Evolutionary conservation across 2,113 vertebrate genomes (phyloP), one percentile per base, ranked within the genome.

Genomic region (Alouatta palliata): DNA sequence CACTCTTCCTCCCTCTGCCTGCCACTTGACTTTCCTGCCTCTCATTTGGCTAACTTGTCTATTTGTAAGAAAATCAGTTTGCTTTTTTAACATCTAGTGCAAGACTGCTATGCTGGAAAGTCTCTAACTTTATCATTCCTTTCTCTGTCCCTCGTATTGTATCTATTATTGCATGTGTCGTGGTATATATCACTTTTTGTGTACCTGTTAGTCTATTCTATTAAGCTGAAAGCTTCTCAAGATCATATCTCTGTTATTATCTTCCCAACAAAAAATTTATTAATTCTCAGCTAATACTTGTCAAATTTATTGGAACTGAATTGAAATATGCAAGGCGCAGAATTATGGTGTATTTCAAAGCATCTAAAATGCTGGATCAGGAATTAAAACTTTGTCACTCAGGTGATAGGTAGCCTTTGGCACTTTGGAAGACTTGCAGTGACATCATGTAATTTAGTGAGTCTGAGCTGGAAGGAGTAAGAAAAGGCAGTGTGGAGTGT

Each of bases 291-390:
- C 7, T 71, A 61, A 54, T 85, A 81, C 66, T 70, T 73, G 37
- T 52, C 64, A 73, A 12, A 61, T 56, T 56, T 87, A 75, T 96
- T 94, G 92, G 23, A 49, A 70, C 58, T 90, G 49, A 40, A 71
- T 37, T 94, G 32, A 97, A 54, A 64, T 76, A 47, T 40, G 13
- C 16, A 21, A 75, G 25, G 32, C 20, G 35, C 4, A 83, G 12
- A 76, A 23, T 20, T 68, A 8, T n/a, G 21, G 16, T 35, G 2
- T 82, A 75, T 64, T 54, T 82, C 64, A 8, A 58, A 80, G 61
- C 8, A 2, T 75, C 6, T 56, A 35, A 13, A 40, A 4, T 85
- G 20, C 83, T 23, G 32, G 35, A 9, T 87, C 23, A 81, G 58
- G 17, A 73, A 61, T 32, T n/a, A 23, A 83, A 75, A 81, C 2